A percentile compares a stretch with the other conserved stretches of the same genome.
phyloP scores from a whole-genome alignment of 2,113 vertebrate genomes.

The Emydura subglobosa region DNA sequence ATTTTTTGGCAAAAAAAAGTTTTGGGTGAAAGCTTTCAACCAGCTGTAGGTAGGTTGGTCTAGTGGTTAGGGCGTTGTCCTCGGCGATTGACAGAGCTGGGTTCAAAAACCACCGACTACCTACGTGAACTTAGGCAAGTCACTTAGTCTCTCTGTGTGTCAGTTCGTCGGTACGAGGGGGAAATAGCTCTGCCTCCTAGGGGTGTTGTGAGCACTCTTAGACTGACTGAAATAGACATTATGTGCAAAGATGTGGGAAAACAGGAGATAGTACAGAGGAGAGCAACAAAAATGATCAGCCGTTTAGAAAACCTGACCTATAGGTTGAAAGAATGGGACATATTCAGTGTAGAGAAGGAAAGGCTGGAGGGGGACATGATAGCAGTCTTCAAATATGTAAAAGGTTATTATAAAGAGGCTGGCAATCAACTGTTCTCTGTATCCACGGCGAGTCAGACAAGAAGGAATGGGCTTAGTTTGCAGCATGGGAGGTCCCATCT shows the following conservation, averaged over 20 bases:
- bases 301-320: background rate
- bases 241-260: background rate
- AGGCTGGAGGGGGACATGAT: background rate
- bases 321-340: background rate
- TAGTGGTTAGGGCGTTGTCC: background rate
- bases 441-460: too few species aligned
- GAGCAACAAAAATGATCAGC: background rate
- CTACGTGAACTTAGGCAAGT: background rate
- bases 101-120: background rate
- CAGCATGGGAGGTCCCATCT: too few species aligned
- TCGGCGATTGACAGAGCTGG: background rate
- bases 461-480: too few species aligned
- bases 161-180: background rate
- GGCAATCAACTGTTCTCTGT: background rate
- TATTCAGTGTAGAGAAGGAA: background rate
- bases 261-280: background rate
- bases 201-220: background rate
- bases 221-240: background rate
- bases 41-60: background rate
- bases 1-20: background rate
- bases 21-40: background rate
- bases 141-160: background rate
- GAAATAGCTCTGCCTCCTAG: background rate
- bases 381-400: background rate
- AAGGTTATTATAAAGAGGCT: background rate